These are phyloP conservation scores for Parelbella ahira DNA, from an alignment of 2,888 invertebrate species.

Conservation along the genomic window DNA sequence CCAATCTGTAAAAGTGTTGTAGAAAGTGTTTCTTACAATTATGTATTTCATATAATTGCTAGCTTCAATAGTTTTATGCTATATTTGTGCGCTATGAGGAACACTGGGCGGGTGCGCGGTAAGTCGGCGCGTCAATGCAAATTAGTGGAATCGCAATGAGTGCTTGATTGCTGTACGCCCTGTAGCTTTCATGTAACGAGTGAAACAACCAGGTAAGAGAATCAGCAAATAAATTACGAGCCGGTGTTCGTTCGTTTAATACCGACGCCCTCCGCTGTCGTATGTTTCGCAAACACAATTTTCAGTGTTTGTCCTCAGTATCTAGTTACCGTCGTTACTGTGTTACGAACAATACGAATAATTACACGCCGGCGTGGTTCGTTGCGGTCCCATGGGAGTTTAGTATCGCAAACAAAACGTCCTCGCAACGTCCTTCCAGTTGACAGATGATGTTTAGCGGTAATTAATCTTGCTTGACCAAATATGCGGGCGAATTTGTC, in stretches of 20 bases:
- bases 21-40: too few species aligned
- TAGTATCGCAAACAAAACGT: conserved; percentile 68
- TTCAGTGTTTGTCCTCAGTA: conserved; percentile 22
- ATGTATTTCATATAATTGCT: too few species aligned
- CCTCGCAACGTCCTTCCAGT: conserved; percentile 58
- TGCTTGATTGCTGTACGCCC: conserved; percentile 62
- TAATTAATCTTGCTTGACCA: conserved; percentile 77
- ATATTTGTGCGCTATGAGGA: conserved; percentile 2
- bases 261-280: conserved; percentile 31
- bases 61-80: not conserved
- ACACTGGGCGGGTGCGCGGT: conserved; percentile 34
- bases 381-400: conserved; percentile 46
- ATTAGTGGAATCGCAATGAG: conserved; percentile 74
- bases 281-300: conserved; percentile 34
- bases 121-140: conserved; percentile 58
- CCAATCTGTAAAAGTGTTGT: too few species aligned
- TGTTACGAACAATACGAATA: conserved; percentile 16
- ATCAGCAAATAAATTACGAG: conserved; percentile 59
- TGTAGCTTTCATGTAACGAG: conserved; percentile 63
- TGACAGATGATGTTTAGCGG: conserved; percentile 73
- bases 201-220: conserved; percentile 59
- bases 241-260: conserved; percentile 44
- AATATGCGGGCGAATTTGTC: conserved; percentile 70
- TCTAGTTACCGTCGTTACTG: not conserved
- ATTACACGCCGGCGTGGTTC: too few species aligned